A percentile compares a stretch with the other conserved stretches of the same genome.
phyloP scores from a whole-genome alignment of 2,113 vertebrate genomes.

The Notechis scutatus region DNA sequence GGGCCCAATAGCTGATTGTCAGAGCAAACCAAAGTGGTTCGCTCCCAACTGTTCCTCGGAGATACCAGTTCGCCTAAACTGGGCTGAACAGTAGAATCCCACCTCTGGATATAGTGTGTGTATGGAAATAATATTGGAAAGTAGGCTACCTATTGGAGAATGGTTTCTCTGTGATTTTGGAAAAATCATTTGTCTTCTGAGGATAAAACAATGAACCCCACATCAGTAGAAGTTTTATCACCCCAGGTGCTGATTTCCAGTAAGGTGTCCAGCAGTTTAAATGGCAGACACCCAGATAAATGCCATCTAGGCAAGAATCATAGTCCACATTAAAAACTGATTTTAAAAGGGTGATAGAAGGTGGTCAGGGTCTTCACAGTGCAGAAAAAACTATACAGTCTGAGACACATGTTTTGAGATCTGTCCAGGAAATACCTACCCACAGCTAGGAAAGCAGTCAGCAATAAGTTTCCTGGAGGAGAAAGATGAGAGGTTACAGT shows the following conservation, averaged over 20 bases:
- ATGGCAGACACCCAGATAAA: not conserved
- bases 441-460: not conserved
- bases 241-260: not conserved
- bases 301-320: not conserved
- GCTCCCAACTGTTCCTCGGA: too few species aligned
- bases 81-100: too few species aligned
- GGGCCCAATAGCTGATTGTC: too few species aligned
- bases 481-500: not conserved
- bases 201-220: not conserved
- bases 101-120: not conserved
- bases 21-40: too few species aligned
- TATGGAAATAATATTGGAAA: not conserved
- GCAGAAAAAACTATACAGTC: not conserved
- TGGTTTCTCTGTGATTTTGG: not conserved
- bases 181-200: not conserved
- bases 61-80: too few species aligned
- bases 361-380: not conserved
- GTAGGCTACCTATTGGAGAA: not conserved
- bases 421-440: not conserved
- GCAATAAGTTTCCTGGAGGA: not conserved
- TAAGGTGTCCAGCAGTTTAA: not conserved
- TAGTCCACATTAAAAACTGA: not conserved
- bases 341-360: not conserved
- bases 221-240: not conserved
- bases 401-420: not conserved